Conservation (phyloP, 35 echinoderm and acorn worm genomes). For the Apostichopus californicus region DNA sequence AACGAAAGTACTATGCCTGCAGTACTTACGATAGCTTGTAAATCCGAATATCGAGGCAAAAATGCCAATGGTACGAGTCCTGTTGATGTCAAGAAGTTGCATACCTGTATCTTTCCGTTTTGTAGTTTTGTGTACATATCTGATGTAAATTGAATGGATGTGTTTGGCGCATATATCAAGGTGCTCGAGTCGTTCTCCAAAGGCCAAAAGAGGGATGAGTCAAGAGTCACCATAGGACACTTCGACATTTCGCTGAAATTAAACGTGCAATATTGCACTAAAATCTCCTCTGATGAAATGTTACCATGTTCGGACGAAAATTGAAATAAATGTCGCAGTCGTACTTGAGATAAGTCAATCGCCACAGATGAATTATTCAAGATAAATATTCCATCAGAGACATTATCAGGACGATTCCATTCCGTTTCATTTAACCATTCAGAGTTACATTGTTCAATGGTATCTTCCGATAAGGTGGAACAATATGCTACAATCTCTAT, state of each 20-base stretch:
- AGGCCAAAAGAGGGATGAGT: not conserved
- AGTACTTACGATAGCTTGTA: conserved; percentile 9
- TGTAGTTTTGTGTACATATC: conserved; percentile 9
- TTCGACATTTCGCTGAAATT: not conserved
- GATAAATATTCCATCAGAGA: not conserved
- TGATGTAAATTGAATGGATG: not conserved
- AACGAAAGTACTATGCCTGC: conserved; percentile 3
- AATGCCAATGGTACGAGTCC: not conserved
- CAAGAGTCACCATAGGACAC: not conserved
- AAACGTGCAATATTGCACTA: not conserved
- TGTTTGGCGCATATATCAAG: not conserved
- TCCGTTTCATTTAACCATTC: not conserved
- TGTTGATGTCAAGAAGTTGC: not conserved
- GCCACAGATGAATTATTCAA: not conserved
- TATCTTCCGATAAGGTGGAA: not conserved
- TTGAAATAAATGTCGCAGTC: not conserved
- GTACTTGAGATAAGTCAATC: not conserved
- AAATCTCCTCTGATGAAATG: not conserved
- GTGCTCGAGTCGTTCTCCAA: not conserved
- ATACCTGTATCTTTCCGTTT: conserved; percentile 32
- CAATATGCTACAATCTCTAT: not conserved
- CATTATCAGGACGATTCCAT: not conserved
- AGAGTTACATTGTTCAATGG: not conserved
- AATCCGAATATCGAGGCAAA: conserved; percentile 10
- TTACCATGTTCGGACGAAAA: not conserved